A percentile compares a stretch with the other conserved stretches of the same genome.
Evolutionary conservation across 2,888 invertebrate species (phyloP).

Genomic region (Pammene aurita): DNA sequence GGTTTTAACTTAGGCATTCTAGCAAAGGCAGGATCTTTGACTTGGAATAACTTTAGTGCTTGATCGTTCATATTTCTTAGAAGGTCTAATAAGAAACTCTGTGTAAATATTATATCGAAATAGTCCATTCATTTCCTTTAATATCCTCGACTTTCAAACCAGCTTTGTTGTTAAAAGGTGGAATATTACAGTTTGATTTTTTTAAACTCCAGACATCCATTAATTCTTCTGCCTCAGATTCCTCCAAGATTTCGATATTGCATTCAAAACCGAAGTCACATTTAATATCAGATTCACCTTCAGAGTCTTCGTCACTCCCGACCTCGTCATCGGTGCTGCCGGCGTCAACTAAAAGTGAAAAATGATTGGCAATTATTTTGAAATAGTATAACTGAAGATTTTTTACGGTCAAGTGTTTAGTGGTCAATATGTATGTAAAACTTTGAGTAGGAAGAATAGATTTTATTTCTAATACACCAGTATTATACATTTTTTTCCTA

Average conservation of each 20-base stretch:
- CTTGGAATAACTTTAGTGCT: slow-evolving; percentile 9
- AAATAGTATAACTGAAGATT: background rate
- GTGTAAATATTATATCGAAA: slow-evolving; percentile 25
- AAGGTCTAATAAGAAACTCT: background rate
- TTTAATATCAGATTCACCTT: slow-evolving; percentile 19
- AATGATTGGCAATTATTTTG: background rate
- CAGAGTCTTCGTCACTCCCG: slow-evolving; percentile 4
- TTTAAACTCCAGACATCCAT: slow-evolving; percentile 29
- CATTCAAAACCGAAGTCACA: slow-evolving; percentile 10
- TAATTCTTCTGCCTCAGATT: slow-evolving; percentile 13
- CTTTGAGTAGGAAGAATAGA: background rate
- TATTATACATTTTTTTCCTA: background rate
- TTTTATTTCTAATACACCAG: background rate
- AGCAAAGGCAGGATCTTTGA: slow-evolving; percentile 15
- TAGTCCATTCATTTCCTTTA: slow-evolving; percentile 17
- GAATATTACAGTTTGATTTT: slow-evolving; percentile 2
- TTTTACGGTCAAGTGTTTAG: background rate
- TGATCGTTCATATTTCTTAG: slow-evolving; percentile 22
- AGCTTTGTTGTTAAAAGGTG: background rate
- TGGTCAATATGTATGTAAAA: background rate
- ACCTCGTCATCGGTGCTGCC: slow-evolving; percentile 21
- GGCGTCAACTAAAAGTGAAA: background rate
- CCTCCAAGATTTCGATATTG: background rate
- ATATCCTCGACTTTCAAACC: slow-evolving; percentile 6
- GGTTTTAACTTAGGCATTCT: slow-evolving; percentile 6